Percentiles rank a stretch among this genome's conserved stretches.
These are phyloP conservation scores for Liparis tanakae DNA, from an alignment of 2,797 vertebrate genomes.

Conservation along the genomic window DNA sequence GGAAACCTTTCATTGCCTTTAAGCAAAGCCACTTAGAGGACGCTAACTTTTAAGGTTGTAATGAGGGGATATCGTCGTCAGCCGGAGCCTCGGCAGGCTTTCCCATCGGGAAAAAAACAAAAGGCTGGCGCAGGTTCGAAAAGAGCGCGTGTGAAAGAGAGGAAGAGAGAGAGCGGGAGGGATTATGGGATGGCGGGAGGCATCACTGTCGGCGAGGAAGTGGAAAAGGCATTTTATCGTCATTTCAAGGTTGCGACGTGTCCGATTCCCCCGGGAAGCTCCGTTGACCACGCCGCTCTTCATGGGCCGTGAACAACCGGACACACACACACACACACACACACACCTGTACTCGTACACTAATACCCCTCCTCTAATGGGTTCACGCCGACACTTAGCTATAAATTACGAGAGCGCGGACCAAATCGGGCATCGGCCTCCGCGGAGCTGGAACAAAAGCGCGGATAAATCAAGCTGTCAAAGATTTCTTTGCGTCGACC, in stretches of 20 bases:
- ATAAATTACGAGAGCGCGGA: constrained; percentile 71
- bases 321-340: constrained; percentile 22
- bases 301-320: constrained; percentile 68
- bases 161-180: neutral
- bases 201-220: constrained; percentile 40
- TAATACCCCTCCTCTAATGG: constrained; percentile 58
- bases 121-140: constrained; percentile 33
- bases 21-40: constrained; percentile 67
- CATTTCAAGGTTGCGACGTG: constrained; percentile 69
- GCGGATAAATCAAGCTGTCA: constrained; percentile 67
- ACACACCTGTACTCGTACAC: constrained; percentile 38
- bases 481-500: constrained; percentile 56
- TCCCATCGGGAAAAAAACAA: constrained; percentile 28
- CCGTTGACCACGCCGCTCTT: constrained; percentile 71
- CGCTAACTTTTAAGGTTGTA: constrained; percentile 69
- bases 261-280: constrained; percentile 70
- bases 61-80: constrained; percentile 64
- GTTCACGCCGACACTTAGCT: constrained; percentile 63
- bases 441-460: constrained; percentile 35
- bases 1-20: constrained; percentile 68
- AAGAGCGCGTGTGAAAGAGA: neutral
- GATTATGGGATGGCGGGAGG: constrained; percentile 24
- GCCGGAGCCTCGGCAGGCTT: constrained; percentile 53
- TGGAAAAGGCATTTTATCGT: constrained; percentile 62
- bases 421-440: constrained; percentile 66